Evolutionary conservation across 2,113 vertebrate species (phyloP), one percentile per base, ranked within the genome.

Genomic region (Neolamprologus sp.): DNA sequence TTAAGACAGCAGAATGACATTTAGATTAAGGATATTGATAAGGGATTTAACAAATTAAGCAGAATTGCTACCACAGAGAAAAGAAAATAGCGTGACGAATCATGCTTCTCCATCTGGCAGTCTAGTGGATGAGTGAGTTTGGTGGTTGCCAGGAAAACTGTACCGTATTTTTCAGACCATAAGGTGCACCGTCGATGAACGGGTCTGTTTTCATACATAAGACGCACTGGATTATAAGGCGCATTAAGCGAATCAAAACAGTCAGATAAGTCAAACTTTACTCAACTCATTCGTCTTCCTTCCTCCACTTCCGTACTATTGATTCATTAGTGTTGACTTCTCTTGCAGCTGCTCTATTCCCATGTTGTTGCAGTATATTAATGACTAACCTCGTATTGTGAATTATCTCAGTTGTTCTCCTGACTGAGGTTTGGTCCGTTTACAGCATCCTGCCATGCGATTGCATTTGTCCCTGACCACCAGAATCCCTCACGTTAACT

Each of bases 161-260:
- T 26, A 57, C 12, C 11, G 2, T 23, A 7, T 55, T 55, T 55
- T 54, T n/a, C 21, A 55, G 21, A 23, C 53, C 53, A 23, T 55
- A 4, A 23, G 53, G 53, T 6, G 19, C 51, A n/a, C n/a, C n/a
- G 0, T 23, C 10, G 2, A 12, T 54, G n/a, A 54, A 23, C 6
- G 2, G n/a, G 53, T 54, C 10, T 1, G 10, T 54, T 54, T 54
- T 54, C 10, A 54, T 23, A 54, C 53, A 7, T 54, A 54, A 12
- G 53, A n/a, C 0, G 2, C n/a, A 54, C 53, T 2, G 2, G n/a
- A 7, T 54, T 54, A 4, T 54, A 54, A 54, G 6, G 21, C 1
- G 53, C 21, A 55, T 55, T 23, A 55, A 13, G 53, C 1, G 1
- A 55, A 55, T 23, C 53, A 54, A 23, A 54, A 23, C 10, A 6